phyloP scores from a whole-genome alignment of 2,888 invertebrate genomes.

The Drosophila cognata region DNA sequence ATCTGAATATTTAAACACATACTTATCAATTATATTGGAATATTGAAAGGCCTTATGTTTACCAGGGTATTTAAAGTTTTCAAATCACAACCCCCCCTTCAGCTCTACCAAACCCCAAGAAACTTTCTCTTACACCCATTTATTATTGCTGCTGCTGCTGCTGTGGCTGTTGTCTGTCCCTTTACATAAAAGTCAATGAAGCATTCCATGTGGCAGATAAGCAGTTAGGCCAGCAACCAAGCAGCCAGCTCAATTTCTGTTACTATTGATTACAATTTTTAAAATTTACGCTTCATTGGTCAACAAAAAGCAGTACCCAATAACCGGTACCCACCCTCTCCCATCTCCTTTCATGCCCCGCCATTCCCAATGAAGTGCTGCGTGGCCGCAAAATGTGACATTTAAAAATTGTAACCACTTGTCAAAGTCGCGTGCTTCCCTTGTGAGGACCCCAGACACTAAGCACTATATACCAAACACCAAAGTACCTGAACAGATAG shows the following conservation, averaged over 20 bases:
- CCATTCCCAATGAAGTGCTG: conserved; percentile 8
- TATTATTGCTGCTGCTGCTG: neutral
- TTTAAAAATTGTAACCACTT: conserved; percentile 78
- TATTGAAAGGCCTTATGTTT: neutral
- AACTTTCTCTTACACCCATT: neutral
- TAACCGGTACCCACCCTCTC: neutral
- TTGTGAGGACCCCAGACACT: neutral
- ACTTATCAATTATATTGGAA: neutral
- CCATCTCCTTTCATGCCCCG: neutral
- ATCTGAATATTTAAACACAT: neutral
- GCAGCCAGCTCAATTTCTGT: conserved; percentile 41
- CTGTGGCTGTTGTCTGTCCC: conserved; percentile 20
- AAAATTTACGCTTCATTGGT: conserved; percentile 76
- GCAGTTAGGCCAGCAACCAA: conserved; percentile 44
- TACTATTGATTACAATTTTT: conserved; percentile 75
- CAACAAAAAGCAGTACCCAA: conserved; percentile 50
- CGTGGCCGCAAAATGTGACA: conserved; percentile 71
- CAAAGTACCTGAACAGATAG: too few species aligned
- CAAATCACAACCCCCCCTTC: too few species aligned
- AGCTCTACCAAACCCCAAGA: too few species aligned
- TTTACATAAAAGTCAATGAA: conserved; percentile 72
- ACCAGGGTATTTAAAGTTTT: neutral
- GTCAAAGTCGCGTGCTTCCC: conserved; percentile 53
- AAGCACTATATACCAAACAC: neutral
- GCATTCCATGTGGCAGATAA: conserved; percentile 69